Base-by-base conservation (phyloP, 2,797 vertebrate genomes). In the Macrochelys suwanniensis region DNA sequence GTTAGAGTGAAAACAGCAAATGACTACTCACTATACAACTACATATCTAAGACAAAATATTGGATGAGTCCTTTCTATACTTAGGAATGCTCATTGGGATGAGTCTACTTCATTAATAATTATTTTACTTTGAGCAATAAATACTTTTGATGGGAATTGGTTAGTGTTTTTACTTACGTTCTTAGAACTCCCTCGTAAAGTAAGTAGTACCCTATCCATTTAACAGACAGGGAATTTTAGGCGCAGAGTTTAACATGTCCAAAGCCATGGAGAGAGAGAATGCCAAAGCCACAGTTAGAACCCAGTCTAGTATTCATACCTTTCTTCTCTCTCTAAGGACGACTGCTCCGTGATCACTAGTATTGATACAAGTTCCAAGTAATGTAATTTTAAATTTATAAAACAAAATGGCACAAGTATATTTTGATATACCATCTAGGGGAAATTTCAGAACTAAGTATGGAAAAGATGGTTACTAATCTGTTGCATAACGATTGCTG, bases 61-160 rank as follows among this genome's bases (percentile, higher is more conserved):
- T 76, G 87, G 65, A 95, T 94, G 82, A 93, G 84, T 6, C n/a
- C 1, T 4, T n/a, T 92, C 91, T 87, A 88, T 51, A 93, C 91
- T 57, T 74, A 74, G 82, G 61, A 93, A 84, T 45, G 54, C 74
- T 84, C 74, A 68, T 1, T 0, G 31, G 65, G 54, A 91, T n/a
- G 7, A 84, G 49, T 51, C 86, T 11, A 90, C 91, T 12, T 11
- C n/a, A 25, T 26, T 74, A 74, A n/a, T 71, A 33, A 23, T 45
- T 45, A 45, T 74, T 42, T 74, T 42, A 42, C 23, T 74, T 74
- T 74, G n/a, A 45, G 68, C 37, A 26, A 74, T 23, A 37, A 74
- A 74, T 45, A 74, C 21, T 45, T 74, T 74, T 37, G 37, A 21
- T 11, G 12, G n/a, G 37, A 71, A 71, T 6, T 71, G 65, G 16